phyloP scores from a whole-genome alignment of 2,888 invertebrate genomes.

The Siphlonurus alternatus region DNA sequence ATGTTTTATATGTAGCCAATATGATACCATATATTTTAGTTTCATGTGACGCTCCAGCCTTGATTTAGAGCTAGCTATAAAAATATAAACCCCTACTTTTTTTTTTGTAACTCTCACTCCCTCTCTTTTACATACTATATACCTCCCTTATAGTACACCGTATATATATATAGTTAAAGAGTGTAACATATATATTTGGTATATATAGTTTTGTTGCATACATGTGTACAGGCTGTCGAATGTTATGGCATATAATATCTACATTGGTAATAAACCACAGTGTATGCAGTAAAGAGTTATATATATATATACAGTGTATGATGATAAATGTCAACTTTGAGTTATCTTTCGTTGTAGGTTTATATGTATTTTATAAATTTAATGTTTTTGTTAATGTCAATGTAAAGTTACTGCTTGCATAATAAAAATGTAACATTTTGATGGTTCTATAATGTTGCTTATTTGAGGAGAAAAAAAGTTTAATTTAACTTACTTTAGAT shows the following conservation, averaged over 20 bases:
- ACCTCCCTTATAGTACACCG: not conserved
- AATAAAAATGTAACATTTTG: too few relatives aligned
- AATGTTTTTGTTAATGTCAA: not conserved
- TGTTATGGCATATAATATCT: not conserved
- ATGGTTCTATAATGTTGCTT: too few relatives aligned
- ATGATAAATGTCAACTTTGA: not conserved
- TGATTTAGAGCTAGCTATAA: conserved; percentile 1
- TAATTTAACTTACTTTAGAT: too few relatives aligned
- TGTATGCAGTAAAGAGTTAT: too few relatives aligned
- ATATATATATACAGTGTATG: not conserved
- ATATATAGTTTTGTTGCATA: not conserved
- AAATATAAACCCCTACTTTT: not conserved
- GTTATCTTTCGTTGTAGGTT: not conserved
- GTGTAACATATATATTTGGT: not conserved
- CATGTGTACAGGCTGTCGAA: not conserved
- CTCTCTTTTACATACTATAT: not conserved
- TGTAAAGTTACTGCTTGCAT: too few relatives aligned
- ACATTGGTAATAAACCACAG: not conserved
- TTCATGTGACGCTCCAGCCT: not conserved
- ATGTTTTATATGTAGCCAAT: not conserved
- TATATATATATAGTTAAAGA: not conserved
- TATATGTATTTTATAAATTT: not conserved
- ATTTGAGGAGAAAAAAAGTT: too few relatives aligned
- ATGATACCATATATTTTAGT: not conserved
- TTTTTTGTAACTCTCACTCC: not conserved